phyloP scores from a whole-genome alignment of 1,140 invertebrate species.

The Argopecten irradians region DNA sequence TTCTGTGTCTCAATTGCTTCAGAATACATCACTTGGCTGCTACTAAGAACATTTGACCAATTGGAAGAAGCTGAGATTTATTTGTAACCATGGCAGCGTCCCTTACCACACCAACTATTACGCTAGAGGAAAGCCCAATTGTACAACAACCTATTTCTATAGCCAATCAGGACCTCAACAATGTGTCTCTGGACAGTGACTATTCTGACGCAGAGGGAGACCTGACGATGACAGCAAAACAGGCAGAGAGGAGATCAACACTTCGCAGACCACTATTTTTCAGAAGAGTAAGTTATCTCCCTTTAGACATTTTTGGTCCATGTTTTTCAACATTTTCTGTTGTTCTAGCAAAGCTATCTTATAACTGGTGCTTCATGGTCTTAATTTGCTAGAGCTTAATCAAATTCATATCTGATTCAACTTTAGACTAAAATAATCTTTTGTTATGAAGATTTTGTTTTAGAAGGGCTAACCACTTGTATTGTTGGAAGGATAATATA shows the following conservation, averaged over 20 bases:
- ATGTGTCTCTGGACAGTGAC: conserved; percentile 54
- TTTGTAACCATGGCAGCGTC: neutral
- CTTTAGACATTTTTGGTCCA: too few species aligned
- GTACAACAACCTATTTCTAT: conserved; percentile 37
- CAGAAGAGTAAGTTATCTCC: conserved; percentile 29
- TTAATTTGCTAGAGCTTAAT: too few species aligned
- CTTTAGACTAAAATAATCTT: too few species aligned
- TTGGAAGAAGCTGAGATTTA: neutral
- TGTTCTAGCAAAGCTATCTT: too few species aligned
- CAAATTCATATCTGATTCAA: too few species aligned
- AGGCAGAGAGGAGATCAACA: conserved; percentile 33
- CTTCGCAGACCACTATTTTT: conserved; percentile 26
- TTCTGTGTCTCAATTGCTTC: neutral
- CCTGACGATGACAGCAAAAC: conserved; percentile 33
- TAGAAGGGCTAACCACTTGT: neutral
- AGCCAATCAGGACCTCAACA: conserved; percentile 26
- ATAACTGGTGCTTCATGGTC: too few species aligned
- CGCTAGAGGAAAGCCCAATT: conserved; percentile 29
- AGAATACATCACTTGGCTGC: neutral
- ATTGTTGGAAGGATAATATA: neutral
- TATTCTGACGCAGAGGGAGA: conserved; percentile 62
- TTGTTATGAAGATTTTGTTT: neutral
- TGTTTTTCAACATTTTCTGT: too few species aligned
- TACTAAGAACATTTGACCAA: neutral
- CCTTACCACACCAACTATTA: neutral